Percentiles rank a stretch among this genome's conserved stretches.
phyloP scores from a whole-genome alignment of 2,888 invertebrate genomes.

The Caenorhabditis imperialis region DNA sequence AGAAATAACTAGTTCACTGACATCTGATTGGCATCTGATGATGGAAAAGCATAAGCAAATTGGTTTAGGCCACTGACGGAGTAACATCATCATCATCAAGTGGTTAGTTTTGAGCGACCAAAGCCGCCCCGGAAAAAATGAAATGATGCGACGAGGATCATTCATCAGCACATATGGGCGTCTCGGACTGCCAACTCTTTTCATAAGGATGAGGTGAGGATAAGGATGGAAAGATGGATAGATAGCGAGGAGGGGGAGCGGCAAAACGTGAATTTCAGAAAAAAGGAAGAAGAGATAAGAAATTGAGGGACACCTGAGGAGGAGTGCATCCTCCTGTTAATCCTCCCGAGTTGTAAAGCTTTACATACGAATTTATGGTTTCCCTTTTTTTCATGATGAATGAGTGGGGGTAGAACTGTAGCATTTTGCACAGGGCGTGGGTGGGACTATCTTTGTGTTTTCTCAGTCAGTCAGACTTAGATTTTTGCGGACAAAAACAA shows the following conservation, averaged over 20 bases:
- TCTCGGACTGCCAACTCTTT: conserved; percentile 48
- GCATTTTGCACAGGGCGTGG: conserved; percentile 6
- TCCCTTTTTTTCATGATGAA: no score
- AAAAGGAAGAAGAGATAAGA: conserved; percentile 15
- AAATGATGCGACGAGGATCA: conserved; percentile 48
- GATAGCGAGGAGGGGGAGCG: background rate
- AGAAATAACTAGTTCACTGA: conserved; percentile 11
- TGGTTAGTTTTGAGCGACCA: conserved; percentile 36
- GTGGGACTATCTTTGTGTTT: no score
- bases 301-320: conserved; percentile 13
- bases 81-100: conserved; percentile 43
- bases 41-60: conserved; percentile 46
- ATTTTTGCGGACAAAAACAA: conserved; percentile 23
- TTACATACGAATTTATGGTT: no score
- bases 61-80: conserved; percentile 29
- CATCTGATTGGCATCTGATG: conserved; percentile 49
- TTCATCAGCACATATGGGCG: conserved; percentile 47
- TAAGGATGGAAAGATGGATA: conserved; percentile 24
- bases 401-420: no score
- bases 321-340: conserved; percentile 23
- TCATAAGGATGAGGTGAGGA: conserved; percentile 50
- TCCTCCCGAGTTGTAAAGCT: conserved; percentile 1
- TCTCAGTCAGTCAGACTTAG: no score
- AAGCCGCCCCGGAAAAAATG: conserved; percentile 10
- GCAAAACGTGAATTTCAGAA: conserved; percentile 29